Evolutionary conservation across 2,888 invertebrate species (phyloP), one percentile per base, ranked within the genome.

Genomic region (Hypomecis punctinalis): DNA sequence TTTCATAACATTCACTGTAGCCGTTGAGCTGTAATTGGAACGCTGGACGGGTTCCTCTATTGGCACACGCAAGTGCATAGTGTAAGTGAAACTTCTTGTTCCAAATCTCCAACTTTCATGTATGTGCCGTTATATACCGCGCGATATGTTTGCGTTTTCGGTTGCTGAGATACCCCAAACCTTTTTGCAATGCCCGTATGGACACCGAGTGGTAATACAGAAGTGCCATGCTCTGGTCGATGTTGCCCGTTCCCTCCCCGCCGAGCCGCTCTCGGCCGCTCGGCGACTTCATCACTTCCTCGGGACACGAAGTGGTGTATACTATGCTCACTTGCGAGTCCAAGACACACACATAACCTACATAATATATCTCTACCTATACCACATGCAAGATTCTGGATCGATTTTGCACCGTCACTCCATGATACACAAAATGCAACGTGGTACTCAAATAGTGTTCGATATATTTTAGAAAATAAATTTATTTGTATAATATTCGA

Each of bases 361-460:
- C 80, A 80, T 76, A 23, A 56, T 47, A 56, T 39, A 74, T 79
- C 78, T 79, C 76, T 71, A 78, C 74, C 73, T 74, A 79, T 74
- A 78, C 74, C 74, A 87, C 86, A 88, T 86, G 87, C 89, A 89
- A 89, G 85, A 73, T 66, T 87, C 84, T 85, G 85, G 90, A 91
- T 93, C 94, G 94, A 94, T 94, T 94, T 94, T 94, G 94, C 94
- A 94, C 94, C 94, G 93, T 92, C 88, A 91, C 91, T 92, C 90
- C 92, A 90, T 88, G 83, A 90, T 85, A 90, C 87, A 87, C 84
- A 61, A 45, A 63, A 63, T 74, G 72, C 76, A 75, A 77, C 78
- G 77, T 77, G 75, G 74, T 77, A 79, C 78, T 68, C 72, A 73
- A 23, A 75, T 70, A 77, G 70, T 73, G 64, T 71, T 68, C 69